Percentiles rank a stretch among this genome's conserved stretches.
Conservation (phyloP, 2,888 invertebrate species). For the Pteria penguin region DNA sequence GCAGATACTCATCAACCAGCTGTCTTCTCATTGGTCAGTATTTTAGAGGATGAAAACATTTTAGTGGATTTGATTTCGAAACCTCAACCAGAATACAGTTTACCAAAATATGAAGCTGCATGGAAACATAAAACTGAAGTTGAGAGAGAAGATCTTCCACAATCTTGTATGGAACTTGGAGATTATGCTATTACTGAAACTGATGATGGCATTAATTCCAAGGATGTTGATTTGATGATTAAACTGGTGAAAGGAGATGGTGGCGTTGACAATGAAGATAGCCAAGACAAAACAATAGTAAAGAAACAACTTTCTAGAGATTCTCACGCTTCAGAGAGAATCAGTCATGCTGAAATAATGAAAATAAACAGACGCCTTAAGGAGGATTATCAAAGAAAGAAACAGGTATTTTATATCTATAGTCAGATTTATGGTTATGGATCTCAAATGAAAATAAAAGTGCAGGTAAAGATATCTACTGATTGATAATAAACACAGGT, state of each 20-base stretch:
- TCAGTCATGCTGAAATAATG: conserved; percentile 52
- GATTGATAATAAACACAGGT: too few species aligned
- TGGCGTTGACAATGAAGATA: conserved; percentile 31
- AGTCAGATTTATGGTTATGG: too few species aligned
- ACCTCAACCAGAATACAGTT: conserved; percentile 61
- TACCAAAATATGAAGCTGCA: conserved; percentile 48
- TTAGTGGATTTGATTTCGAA: conserved; percentile 55
- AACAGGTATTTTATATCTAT: conserved; percentile 8
- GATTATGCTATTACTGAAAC: background rate
- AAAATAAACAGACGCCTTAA: conserved; percentile 66
- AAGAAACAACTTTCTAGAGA: conserved; percentile 50
- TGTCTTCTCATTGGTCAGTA: conserved; percentile 71
- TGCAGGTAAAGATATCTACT: too few species aligned
- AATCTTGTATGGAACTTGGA: background rate
- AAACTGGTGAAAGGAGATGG: conserved; percentile 15
- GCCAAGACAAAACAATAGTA: conserved; percentile 25
- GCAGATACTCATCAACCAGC: conserved; percentile 64
- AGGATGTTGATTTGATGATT: conserved; percentile 24
- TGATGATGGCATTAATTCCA: conserved; percentile 46
- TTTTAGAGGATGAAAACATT: conserved; percentile 68
- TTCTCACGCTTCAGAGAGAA: conserved; percentile 18
- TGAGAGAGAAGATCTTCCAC: background rate
- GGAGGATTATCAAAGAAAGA: conserved; percentile 55
- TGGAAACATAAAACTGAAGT: conserved; percentile 1
- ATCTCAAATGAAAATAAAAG: too few species aligned